Percentiles rank a stretch among this genome's conserved stretches.
Evolutionary conservation across 1,140 invertebrate genomes (phyloP).

Genomic region (Zophobas morio): DNA sequence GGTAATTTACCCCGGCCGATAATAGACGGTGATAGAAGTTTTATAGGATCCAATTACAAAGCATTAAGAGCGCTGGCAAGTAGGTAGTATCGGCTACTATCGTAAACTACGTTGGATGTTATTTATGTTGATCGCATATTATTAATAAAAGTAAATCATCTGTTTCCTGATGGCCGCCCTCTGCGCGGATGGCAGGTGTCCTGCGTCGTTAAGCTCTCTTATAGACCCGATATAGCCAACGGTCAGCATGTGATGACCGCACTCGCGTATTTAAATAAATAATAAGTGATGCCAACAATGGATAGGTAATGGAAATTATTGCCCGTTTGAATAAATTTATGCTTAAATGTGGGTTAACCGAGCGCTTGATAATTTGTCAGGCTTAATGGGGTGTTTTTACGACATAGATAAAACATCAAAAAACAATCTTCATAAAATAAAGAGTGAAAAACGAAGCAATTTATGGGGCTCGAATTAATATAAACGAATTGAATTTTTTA

Average conservation of each 20-base stretch:
- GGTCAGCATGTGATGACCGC: conserved; percentile 50
- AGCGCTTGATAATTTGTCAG: too few species aligned
- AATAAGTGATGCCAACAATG: neutral
- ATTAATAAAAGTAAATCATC: conserved; percentile 55
- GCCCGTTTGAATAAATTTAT: too few species aligned
- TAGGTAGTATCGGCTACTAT: conserved; percentile 27
- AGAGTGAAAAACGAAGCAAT: too few species aligned
- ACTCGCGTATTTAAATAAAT: conserved; percentile 8
- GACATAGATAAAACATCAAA: too few species aligned
- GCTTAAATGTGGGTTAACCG: too few species aligned
- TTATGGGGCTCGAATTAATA: too few species aligned
- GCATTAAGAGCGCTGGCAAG: conserved; percentile 29
- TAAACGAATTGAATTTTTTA: too few species aligned
- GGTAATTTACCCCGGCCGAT: conserved; percentile 22
- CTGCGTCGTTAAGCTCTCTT: conserved; percentile 45
- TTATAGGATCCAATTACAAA: conserved; percentile 38
- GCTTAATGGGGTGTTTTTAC: too few species aligned
- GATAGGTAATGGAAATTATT: conserved; percentile 1
- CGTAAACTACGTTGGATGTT: conserved; percentile 40
- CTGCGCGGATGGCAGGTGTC: conserved; percentile 47
- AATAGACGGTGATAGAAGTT: conserved; percentile 19
- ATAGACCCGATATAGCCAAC: conserved; percentile 48
- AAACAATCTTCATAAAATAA: too few species aligned
- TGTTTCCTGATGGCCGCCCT: conserved; percentile 53
- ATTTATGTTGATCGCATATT: conserved; percentile 51